Percentiles rank a stretch among this genome's conserved stretches.
Evolutionary conservation across 1,140 invertebrate species (phyloP).

Genomic region (Physella acuta): DNA sequence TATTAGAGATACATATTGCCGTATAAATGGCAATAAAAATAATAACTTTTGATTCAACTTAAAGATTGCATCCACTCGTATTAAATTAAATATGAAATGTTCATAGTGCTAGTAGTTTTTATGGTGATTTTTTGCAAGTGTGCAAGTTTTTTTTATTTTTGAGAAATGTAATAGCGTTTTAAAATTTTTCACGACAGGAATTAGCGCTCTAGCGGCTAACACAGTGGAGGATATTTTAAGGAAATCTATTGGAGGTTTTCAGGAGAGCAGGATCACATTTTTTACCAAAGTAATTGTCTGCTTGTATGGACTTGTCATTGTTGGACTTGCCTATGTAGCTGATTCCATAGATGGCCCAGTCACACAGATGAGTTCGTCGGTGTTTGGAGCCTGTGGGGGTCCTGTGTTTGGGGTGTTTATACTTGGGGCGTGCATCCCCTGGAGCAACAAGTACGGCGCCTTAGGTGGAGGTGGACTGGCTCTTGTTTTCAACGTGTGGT

Average conservation of each 20-base stretch:
- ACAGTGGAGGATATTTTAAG: slow-evolving; percentile 73
- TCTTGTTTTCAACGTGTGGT: too few species aligned
- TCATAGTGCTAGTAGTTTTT: too few species aligned
- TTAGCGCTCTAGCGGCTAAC: slow-evolving; percentile 87
- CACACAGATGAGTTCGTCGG: slow-evolving; percentile 6
- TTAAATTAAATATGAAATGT: too few species aligned
- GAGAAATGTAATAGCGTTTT: too few species aligned
- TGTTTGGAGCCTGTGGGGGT: slow-evolving; percentile 12
- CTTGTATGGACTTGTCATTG: not conserved
- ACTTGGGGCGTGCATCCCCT: slow-evolving; percentile 1
- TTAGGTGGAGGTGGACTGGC: too few species aligned
- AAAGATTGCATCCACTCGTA: too few species aligned
- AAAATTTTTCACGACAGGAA: slow-evolving; percentile 67
- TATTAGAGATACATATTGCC: too few species aligned
- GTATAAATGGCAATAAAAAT: too few species aligned
- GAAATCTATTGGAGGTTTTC: not conserved
- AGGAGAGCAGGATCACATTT: not conserved
- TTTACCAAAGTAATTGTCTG: not conserved
- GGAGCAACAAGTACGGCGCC: too few species aligned
- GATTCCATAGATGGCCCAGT: not conserved
- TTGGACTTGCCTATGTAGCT: not conserved
- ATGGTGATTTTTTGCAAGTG: too few species aligned
- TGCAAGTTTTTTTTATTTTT: too few species aligned
- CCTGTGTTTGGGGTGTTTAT: slow-evolving; percentile 21
- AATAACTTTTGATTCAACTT: too few species aligned